Percentiles rank a stretch among this genome's conserved stretches.
Conservation (phyloP, 2,888 invertebrate genomes). For the Rutpela maculata region DNA sequence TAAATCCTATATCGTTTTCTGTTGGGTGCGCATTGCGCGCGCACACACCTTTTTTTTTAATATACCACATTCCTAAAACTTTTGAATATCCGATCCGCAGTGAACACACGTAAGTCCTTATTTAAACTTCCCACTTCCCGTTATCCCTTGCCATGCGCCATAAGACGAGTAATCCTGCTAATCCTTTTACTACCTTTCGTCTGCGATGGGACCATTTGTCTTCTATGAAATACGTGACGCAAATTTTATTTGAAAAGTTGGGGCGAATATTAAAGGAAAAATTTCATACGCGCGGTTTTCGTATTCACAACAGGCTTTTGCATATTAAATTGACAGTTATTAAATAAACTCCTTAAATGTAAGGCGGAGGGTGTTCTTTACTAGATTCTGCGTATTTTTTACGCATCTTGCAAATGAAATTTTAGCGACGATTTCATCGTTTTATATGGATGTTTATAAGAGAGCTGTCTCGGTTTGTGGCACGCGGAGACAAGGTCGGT, state of each 20-base stretch:
- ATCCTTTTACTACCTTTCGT: constrained; percentile 14
- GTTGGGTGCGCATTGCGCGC: no score
- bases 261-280: not conserved
- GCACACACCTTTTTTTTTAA: no score
- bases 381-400: not conserved
- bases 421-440: not conserved
- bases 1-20: no score
- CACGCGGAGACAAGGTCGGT: not conserved
- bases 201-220: constrained; percentile 8
- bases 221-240: not conserved
- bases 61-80: not conserved
- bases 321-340: constrained; percentile 7
- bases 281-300: not conserved
- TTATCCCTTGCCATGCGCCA: not conserved
- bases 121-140: not conserved
- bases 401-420: not conserved
- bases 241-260: not conserved
- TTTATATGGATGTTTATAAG: not conserved
- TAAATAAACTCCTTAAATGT: not conserved
- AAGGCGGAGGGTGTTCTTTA: not conserved
- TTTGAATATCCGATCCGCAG: not conserved
- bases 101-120: not conserved
- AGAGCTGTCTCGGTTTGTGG: not conserved
- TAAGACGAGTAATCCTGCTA: not conserved
- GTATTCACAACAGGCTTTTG: constrained; percentile 1